A percentile compares a stretch with the other conserved stretches of the same genome.
phyloP scores from a whole-genome alignment of 2,797 vertebrate species.

The Apogon talboti region DNA sequence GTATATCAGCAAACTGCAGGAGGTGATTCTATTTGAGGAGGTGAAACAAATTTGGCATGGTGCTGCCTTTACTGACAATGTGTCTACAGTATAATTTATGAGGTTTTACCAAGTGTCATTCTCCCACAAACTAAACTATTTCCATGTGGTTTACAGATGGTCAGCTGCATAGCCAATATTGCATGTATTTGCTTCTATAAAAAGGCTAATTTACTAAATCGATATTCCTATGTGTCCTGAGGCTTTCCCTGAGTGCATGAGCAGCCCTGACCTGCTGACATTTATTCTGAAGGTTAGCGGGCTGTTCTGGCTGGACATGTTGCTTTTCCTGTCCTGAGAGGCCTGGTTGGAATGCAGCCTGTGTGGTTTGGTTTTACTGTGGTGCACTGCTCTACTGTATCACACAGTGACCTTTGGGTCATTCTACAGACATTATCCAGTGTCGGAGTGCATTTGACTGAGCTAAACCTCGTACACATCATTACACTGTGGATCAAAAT shows the following conservation, averaged over 20 bases:
- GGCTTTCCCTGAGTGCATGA: neutral
- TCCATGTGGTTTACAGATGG: too few species aligned
- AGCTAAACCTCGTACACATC: neutral
- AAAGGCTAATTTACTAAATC: too few species aligned
- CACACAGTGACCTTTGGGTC: conserved; percentile 27
- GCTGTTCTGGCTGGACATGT: conserved; percentile 61
- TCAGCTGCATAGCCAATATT: too few species aligned
- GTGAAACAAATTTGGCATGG: too few species aligned
- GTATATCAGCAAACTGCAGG: too few species aligned
- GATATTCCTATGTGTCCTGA: neutral
- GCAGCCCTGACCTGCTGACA: conserved; percentile 61
- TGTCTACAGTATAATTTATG: too few species aligned
- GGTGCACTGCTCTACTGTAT: conserved; percentile 19
- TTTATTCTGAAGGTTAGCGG: conserved; percentile 70
- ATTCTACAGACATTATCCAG: neutral
- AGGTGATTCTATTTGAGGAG: too few species aligned
- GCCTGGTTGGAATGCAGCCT: conserved; percentile 56
- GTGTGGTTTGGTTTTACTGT: conserved; percentile 29
- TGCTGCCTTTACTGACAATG: too few species aligned
- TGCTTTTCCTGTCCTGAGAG: conserved; percentile 84
- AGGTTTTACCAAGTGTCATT: too few species aligned
- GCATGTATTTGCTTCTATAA: too few species aligned
- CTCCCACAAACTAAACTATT: too few species aligned
- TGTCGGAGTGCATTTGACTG: neutral
- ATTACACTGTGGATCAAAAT: too few species aligned